Evolutionary conservation across 2,113 vertebrate genomes (phyloP).

Genomic region (Trogon surrucura): DNA sequence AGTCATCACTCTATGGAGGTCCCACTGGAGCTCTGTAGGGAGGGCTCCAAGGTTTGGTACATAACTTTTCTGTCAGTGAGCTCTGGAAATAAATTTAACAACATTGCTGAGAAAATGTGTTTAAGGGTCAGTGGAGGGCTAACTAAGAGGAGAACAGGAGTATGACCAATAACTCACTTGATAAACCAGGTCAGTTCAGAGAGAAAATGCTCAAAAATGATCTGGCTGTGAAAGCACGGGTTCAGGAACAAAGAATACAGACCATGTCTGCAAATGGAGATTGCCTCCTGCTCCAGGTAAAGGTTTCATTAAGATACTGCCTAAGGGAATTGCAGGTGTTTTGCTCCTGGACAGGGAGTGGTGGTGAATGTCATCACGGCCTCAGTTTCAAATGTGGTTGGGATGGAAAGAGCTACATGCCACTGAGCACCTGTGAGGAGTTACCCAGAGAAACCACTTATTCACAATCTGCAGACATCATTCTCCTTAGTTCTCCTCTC

Average conservation of each 20-base stretch:
- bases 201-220: background rate
- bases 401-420: background rate
- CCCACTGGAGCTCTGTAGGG: background rate
- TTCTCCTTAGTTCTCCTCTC: too few relatives aligned
- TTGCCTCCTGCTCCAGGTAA: background rate
- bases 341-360: background rate
- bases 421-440: background rate
- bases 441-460: background rate
- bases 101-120: background rate
- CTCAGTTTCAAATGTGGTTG: background rate
- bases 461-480: too few relatives aligned
- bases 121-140: background rate
- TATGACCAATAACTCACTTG: background rate
- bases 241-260: background rate
- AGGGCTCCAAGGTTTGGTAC: background rate
- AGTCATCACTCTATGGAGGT: background rate
- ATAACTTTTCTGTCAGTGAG: background rate
- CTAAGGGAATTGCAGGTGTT: background rate
- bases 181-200: background rate
- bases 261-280: background rate
- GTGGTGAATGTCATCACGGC: background rate
- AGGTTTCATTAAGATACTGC: background rate
- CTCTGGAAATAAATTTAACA: background rate
- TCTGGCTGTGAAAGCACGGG: background rate
- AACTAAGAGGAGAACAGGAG: background rate